phyloP scores from a whole-genome alignment of 2,888 invertebrate species.

The Blomia tropicalis region DNA sequence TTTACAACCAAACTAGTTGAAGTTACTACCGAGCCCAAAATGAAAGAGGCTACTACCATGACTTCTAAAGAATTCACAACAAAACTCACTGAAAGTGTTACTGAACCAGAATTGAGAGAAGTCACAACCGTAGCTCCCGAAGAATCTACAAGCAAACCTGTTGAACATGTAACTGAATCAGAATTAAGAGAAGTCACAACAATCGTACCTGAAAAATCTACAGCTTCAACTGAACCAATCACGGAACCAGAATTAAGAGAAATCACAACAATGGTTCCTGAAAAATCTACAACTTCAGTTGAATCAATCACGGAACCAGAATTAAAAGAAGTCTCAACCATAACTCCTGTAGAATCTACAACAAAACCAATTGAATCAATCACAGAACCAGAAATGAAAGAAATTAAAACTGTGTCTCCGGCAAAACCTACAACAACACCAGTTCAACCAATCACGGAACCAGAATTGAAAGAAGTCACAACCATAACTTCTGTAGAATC shows the following conservation, averaged over 20 bases:
- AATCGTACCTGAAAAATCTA: background rate
- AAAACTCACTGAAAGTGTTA: background rate
- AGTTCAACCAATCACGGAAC: slow-evolving; percentile 20
- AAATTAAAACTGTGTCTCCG: slow-evolving; percentile 5
- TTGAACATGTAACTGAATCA: background rate
- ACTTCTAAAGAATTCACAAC: background rate
- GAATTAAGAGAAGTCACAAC: background rate
- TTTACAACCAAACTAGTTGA: background rate
- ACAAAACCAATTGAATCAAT: background rate
- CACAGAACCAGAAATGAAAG: background rate
- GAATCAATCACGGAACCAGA: background rate
- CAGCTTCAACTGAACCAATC: background rate
- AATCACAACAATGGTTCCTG: slow-evolving; percentile 21
- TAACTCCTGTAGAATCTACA: background rate
- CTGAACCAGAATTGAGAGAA: background rate
- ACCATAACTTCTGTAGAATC: background rate
- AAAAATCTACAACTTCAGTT: background rate
- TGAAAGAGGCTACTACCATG: background rate
- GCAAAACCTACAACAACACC: slow-evolving; percentile 27
- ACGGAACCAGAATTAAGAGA: slow-evolving; percentile 30
- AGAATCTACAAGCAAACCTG: background rate
- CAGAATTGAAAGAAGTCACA: slow-evolving; percentile 24
- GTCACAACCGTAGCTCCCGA: background rate
- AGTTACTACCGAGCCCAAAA: background rate
- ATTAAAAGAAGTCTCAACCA: background rate